Base-by-base conservation (phyloP, 2,113 vertebrate genomes). In the Burhinus oedicnemus region DNA sequence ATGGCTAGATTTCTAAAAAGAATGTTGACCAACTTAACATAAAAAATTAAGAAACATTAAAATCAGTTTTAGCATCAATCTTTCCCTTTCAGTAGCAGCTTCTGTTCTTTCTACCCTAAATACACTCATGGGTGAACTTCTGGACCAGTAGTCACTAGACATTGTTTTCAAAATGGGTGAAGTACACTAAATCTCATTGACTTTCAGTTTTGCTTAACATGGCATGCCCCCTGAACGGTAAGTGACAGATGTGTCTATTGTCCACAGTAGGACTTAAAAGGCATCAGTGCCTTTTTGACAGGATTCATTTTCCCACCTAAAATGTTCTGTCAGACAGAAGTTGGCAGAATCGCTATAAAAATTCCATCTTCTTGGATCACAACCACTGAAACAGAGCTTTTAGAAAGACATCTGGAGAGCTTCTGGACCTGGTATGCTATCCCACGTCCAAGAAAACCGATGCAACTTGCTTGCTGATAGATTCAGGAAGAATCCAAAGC, bases 271-370 rank as follows among this genome's bases (percentile, higher is more conserved):
- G 88, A 75, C 65, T 94, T 95, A 93, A 95, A 97, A 96, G 64
- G 90, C 94, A 91, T 94, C 92, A 96, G 42, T 90, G 90, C 83
- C 76, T 97, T 96, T 93, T 84, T 71, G 95, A 97, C 90, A 96
- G 90, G 60, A 94, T 92, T 97, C 60, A 92, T 95, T 95, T 96
- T 78, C 92, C 74, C 64, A 89, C 68, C 65, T 87, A 93, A 94
- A 97, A 96, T 60, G 38, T 89, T 94, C 90, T 93, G 88, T 96
- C 90, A 94, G 83, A 75, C 38, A 84, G 60, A 95, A 93, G 72
- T 8, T 91, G 85, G 54, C 40, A 87, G 83, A 84, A 83, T 78
- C 2, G 0, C 38, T 84, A 34, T 68, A 83, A 83, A 96, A 94
- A 86, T 44, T 88, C 76, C 38, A 77, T 93, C 51, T 77, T 72